phyloP scores from a whole-genome alignment of 2,113 vertebrate species.

The Pluvialis apricaria region DNA sequence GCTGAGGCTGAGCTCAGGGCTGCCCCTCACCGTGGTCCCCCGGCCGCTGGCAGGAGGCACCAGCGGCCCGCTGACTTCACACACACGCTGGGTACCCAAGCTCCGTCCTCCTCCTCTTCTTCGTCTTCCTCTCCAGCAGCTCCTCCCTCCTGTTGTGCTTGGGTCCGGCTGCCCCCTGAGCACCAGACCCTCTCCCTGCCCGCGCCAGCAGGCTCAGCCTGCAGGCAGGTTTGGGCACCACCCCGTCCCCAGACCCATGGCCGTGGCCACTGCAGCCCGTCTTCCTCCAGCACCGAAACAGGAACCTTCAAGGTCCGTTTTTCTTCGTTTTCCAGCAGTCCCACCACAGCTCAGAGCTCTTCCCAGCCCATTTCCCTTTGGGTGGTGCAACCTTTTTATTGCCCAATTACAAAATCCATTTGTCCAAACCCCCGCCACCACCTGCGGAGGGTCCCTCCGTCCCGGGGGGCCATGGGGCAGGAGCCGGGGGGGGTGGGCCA shows the following conservation, averaged over 20 bases:
- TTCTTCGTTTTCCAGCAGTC: background rate
- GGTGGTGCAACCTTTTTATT: background rate
- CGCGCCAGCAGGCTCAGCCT: background rate
- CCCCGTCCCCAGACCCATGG: background rate
- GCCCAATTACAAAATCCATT: background rate
- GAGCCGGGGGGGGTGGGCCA: background rate
- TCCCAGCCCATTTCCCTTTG: background rate
- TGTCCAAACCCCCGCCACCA: too few species aligned
- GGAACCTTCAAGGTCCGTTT: background rate
- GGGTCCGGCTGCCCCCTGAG: background rate
- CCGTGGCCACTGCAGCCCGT: background rate
- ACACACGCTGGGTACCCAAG: background rate
- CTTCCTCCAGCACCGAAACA: background rate
- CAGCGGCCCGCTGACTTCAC: background rate
- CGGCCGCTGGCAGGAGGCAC: background rate
- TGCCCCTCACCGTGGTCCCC: background rate
- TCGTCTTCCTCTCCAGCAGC: background rate
- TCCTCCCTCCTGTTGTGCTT: background rate
- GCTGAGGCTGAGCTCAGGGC: too few species aligned
- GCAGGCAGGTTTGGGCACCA: background rate
- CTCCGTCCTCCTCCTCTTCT: background rate
- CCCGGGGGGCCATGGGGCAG: background rate
- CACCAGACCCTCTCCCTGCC: background rate
- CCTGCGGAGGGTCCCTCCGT: background rate
- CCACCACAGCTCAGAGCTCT: background rate